These are phyloP conservation scores for Muscina levida DNA, from an alignment of 2,888 invertebrate species.

Conservation along the genomic window DNA sequence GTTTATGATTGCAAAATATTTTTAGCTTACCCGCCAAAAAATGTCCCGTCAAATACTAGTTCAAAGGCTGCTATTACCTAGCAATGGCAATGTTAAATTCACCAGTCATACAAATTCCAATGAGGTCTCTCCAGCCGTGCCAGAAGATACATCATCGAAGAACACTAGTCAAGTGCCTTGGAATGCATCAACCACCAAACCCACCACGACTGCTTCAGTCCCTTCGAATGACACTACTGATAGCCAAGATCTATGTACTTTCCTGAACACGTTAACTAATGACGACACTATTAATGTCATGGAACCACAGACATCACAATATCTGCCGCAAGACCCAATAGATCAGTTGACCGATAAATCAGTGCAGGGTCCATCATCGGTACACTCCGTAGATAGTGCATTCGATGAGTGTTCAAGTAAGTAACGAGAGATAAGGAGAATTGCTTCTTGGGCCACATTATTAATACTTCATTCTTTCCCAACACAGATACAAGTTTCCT, in stretches of 20 bases:
- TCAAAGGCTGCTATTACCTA: slow-evolving; percentile 87
- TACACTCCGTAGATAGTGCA: slow-evolving; percentile 66
- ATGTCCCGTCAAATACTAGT: slow-evolving; percentile 84
- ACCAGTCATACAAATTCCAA: slow-evolving; percentile 10
- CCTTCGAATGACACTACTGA: slow-evolving; percentile 23
- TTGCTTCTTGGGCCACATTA: neutral
- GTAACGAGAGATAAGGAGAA: slow-evolving; percentile 25
- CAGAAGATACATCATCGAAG: slow-evolving; percentile 4
- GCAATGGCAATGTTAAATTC: slow-evolving; percentile 72
- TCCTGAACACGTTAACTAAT: slow-evolving; percentile 72
- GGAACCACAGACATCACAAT: slow-evolving; percentile 39
- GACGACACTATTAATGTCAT: slow-evolving; percentile 75
- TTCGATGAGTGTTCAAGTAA: slow-evolving; percentile 74
- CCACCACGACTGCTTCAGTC: slow-evolving; percentile 23
- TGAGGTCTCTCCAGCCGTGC: slow-evolving; percentile 22
- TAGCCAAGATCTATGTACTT: slow-evolving; percentile 72
- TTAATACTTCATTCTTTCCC: slow-evolving; percentile 4
- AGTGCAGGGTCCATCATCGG: slow-evolving; percentile 37
- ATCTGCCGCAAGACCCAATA: slow-evolving; percentile 33
- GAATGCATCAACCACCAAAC: slow-evolving; percentile 23
- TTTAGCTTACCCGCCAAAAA: slow-evolving; percentile 75
- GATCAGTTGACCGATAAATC: slow-evolving; percentile 41
- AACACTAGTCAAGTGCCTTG: slow-evolving; percentile 57
- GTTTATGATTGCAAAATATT: no score
- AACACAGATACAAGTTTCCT: slow-evolving; percentile 69